Conservation (phyloP, 2,113 vertebrate genomes). For the Ranitomeya imitator region DNA sequence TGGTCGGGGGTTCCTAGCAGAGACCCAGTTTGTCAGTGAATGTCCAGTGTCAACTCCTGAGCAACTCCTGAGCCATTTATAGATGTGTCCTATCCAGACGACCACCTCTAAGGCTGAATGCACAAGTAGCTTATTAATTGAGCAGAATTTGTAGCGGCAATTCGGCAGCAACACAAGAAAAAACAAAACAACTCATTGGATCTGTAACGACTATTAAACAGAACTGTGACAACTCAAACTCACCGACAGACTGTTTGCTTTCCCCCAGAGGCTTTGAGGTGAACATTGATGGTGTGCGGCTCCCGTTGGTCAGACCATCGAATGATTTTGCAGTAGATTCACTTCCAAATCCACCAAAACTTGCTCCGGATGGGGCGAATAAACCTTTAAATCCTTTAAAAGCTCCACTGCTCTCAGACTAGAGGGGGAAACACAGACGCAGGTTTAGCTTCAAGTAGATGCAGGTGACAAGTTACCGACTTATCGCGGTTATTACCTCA, state of each 20-base stretch:
- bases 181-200: not conserved
- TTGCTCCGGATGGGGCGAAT: constrained; percentile 64
- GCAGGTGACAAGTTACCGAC: not conserved
- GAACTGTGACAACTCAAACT: constrained; percentile 60
- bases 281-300: constrained; percentile 65
- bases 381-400: constrained; percentile 94
- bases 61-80: too few species aligned
- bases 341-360: constrained; percentile 80
- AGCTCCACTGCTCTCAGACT: constrained; percentile 82
- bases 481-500: constrained; percentile 74
- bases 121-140: too few species aligned
- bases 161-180: too few species aligned
- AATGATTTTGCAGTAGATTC: constrained; percentile 76
- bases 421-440: not conserved
- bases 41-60: too few species aligned
- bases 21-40: too few species aligned
- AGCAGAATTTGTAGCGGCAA: too few species aligned
- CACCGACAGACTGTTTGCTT: constrained; percentile 73
- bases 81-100: too few species aligned
- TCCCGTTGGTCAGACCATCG: constrained; percentile 83
- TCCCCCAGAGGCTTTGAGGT: constrained; percentile 63
- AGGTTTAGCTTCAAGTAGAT: not conserved
- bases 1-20: too few species aligned
- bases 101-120: too few species aligned
- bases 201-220: not conserved